Base-by-base conservation (phyloP, 2,113 vertebrate species). In the Eonycteris spelaea region DNA sequence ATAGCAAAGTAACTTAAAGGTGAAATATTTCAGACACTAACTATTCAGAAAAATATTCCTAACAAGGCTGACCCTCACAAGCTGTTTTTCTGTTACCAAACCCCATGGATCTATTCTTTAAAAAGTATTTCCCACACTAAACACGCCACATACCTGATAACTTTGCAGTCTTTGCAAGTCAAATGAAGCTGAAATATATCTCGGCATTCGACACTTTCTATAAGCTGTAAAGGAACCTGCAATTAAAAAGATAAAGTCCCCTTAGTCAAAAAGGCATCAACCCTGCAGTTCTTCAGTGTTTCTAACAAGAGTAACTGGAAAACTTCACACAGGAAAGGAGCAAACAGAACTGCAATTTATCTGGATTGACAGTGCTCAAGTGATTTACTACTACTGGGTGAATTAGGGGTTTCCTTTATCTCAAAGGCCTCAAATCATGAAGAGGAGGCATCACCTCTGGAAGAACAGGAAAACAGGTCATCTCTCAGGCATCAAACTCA, bases 121-220 rank as follows among this genome's bases (percentile, higher is more conserved):
- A 95, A 91, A 94, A 91, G 45, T 63, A 79, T 71, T 90, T 96
- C 91, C 59, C 33, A 87, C 13, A 93, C 38, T 78, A 21, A 83
- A 80, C 59, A 5, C 19, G 7, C 53, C 40, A 98, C 97, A 0
- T 99, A 99, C 99, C 99, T 99, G 98, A 99, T 99, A 67, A 99
- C 99, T 98, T 99, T 99, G 98, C 99, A 99, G 98, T 99, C 99
- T 98, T 99, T 99, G 98, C 99, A 99, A 93, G 99, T 99, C 98
- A 99, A 98, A 80, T 99, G 99, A 91, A 99, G 99, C 91, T 99
- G 99, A 98, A 99, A 99, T 98, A 99, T 99, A 91, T 99, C 99
- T 22, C 99, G 98, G 97, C 99, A 99, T 98, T 99, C 99, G 63
- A 99, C 99, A 6, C 98, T 99, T 98, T 99, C 99, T 51, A 99